phyloP scores from a whole-genome alignment of 2,797 vertebrate species.

The Micrastur ruficollis region DNA sequence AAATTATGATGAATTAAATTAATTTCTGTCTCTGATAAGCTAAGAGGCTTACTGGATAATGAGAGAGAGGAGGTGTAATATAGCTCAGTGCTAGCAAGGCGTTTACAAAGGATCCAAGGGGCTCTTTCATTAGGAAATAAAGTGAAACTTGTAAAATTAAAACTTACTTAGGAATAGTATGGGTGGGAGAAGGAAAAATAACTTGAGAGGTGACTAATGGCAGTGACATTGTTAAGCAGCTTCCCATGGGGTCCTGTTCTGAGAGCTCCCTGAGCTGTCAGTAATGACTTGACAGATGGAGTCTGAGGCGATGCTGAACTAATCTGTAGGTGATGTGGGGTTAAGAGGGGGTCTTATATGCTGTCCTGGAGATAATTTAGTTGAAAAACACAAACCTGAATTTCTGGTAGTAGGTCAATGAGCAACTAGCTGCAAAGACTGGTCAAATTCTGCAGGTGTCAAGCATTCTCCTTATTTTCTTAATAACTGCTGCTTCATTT shows the following conservation, averaged over 20 bases:
- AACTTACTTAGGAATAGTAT: neutral
- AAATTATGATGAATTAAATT: slow-evolving; percentile 24
- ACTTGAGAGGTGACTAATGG: neutral
- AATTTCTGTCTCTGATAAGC: slow-evolving; percentile 37
- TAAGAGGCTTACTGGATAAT: slow-evolving; percentile 31
- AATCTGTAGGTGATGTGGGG: neutral
- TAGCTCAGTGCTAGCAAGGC: neutral
- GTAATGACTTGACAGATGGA: neutral
- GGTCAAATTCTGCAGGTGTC: neutral
- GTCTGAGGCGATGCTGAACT: neutral
- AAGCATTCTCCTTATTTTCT: neutral
- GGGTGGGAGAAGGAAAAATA: neutral
- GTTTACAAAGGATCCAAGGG: neutral
- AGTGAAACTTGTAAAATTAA: neutral
- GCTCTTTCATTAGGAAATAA: neutral
- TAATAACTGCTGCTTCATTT: neutral
- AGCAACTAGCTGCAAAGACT: neutral
- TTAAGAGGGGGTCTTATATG: neutral
- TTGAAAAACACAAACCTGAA: neutral
- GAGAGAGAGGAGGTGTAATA: neutral
- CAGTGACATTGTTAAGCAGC: neutral
- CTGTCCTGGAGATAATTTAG: neutral
- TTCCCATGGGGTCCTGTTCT: neutral
- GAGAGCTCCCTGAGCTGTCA: neutral
- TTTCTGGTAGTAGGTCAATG: neutral